Base-by-base conservation (phyloP, 1,140 invertebrate genomes). In the Trichoplusia ni region DNA sequence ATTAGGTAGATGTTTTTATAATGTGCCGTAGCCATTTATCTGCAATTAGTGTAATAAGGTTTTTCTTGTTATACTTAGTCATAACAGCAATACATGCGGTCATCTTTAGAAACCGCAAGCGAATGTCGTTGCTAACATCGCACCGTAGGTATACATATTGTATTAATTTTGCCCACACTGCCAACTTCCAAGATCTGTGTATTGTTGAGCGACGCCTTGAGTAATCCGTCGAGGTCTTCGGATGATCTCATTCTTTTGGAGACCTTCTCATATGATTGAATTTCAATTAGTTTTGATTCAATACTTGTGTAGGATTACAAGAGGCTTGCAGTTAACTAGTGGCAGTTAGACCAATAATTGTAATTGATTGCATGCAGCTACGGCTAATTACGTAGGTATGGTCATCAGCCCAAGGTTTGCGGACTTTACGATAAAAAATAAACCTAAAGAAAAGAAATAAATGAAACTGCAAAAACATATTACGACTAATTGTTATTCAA, bases 221-320 rank as follows among this genome's bases (percentile, higher is more conserved):
- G 77, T 85, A 77, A 78, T 87, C 77, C 67, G 69, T 70, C 77
- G 75, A 82, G 81, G 82, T 78, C 78, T 79, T 73, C 33, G 7
- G 72, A 73, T 85, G 84, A 87, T 85, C 73, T 87, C 82, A 87
- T 83, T 68, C 72, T 75, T 79, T 79, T 47, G 66, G 49, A 76
- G 67, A 86, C 73, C 76, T 83, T 73, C 54, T 51, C 67, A 64
- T 70, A 69, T 72, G 76, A 75, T 74, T 75, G 62, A 65, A 71
- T 78, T 81, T 72, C 67, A 72, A 79, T 78, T 73, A 73, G 47
- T 29, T 61, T 67, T 59, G 49, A 61, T 67, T 29, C 27, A 46
- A 23, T 64, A 54, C 16, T 4, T 18, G 19, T 18, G 19, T 23
- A 23, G 16, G 18, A 35, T 47, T 47, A 29, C 35, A 21, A 9